These are phyloP conservation scores for Halcyon smyrnensis DNA, from an alignment of 2,797 vertebrate species.

Conservation along the genomic window DNA sequence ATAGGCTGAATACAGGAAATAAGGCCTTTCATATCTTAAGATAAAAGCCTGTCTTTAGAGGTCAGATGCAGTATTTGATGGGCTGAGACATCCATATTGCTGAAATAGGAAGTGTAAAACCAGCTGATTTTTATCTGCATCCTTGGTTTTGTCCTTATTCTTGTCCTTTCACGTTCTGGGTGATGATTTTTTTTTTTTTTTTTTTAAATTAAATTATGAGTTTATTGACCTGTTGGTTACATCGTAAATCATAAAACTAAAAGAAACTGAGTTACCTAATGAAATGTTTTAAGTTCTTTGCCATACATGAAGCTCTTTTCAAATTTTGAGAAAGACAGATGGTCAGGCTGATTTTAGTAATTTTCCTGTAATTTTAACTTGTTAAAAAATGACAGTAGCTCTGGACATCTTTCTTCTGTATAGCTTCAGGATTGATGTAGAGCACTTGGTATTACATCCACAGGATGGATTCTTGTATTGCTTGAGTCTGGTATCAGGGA, in stretches of 20 bases:
- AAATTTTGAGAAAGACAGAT: background rate
- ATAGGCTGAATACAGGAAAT: background rate
- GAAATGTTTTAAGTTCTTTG: background rate
- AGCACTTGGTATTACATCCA: background rate
- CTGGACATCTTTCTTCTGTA: background rate
- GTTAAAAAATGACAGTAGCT: background rate
- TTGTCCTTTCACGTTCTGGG: background rate
- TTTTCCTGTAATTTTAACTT: background rate
- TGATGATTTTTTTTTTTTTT: background rate
- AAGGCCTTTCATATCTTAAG: background rate
- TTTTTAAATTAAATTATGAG: background rate
- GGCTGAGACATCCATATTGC: background rate
- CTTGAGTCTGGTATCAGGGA: background rate
- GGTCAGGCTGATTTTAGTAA: background rate
- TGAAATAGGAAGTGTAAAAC: background rate
- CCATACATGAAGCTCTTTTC: background rate
- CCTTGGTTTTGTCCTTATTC: background rate
- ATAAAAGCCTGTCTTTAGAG: background rate
- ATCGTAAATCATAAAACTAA: rapidly evolving
- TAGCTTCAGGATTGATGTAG: background rate
- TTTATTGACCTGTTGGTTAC: background rate
- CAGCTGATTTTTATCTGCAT: background rate
- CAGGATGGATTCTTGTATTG: background rate
- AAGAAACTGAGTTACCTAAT: background rate
- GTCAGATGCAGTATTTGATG: background rate